Conservation (phyloP, 2,888 invertebrate genomes). For the Encarsia formosa region DNA sequence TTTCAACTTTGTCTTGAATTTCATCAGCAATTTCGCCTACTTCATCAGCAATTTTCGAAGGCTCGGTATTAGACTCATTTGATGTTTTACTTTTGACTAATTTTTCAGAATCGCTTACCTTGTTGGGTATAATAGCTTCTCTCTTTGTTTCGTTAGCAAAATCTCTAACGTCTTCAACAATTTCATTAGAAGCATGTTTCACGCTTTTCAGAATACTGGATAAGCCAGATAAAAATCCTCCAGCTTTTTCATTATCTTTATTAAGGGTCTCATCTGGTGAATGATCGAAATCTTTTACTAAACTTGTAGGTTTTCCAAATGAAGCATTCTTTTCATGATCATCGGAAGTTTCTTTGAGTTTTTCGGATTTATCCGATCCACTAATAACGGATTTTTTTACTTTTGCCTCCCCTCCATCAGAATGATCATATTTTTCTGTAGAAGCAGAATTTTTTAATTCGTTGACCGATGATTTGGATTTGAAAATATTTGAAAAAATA, state of each 20-base stretch:
- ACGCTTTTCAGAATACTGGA: slow-evolving; percentile 33
- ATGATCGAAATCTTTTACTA: slow-evolving; percentile 8
- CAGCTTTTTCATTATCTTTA: slow-evolving; percentile 19
- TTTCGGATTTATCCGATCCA: neutral
- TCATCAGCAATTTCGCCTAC: slow-evolving; percentile 8
- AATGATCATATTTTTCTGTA: no score
- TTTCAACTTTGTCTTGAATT: no score
- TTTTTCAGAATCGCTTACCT: neutral
- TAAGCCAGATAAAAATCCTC: slow-evolving; percentile 13
- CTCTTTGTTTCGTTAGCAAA: neutral
- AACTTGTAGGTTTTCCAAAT: no score
- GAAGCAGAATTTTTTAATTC: no score
- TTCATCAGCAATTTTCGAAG: neutral
- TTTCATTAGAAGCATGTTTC: slow-evolving; percentile 28
- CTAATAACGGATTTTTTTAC: neutral
- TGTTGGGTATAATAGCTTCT: neutral
- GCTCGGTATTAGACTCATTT: neutral
- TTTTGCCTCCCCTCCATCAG: neutral
- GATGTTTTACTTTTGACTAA: neutral
- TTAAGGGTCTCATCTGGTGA: neutral
- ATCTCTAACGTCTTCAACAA: slow-evolving; percentile 17
- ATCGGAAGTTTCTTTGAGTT: no score
- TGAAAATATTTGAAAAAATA: no score
- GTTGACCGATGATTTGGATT: no score
- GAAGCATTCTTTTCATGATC: no score